Conservation (phyloP, 2,888 invertebrate species). For the Fragum whitleyi region DNA sequence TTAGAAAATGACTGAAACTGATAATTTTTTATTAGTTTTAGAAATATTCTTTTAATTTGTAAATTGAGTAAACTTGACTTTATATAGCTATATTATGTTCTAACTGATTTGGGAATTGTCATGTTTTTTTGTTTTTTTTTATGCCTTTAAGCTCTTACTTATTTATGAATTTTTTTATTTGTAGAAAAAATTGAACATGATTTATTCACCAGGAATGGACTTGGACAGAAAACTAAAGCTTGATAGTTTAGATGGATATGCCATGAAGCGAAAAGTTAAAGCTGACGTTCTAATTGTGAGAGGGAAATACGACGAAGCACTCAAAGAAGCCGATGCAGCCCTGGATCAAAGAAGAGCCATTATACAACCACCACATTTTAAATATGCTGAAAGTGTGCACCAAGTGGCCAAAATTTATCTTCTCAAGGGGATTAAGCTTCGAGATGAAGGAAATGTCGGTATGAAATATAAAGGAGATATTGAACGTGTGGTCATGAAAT, state of each 20-base stretch:
- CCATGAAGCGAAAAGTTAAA: slow-evolving; percentile 33
- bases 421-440: slow-evolving; percentile 39
- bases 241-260: slow-evolving; percentile 52
- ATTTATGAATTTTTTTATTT: no score
- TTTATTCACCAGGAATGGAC: slow-evolving; percentile 49
- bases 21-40: no score
- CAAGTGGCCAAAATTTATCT: slow-evolving; percentile 55
- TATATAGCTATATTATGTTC: no score
- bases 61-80: no score
- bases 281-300: slow-evolving; percentile 57
- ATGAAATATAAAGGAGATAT: no score
- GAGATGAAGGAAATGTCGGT: slow-evolving; percentile 42
- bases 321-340: slow-evolving; percentile 38
- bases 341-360: slow-evolving; percentile 45
- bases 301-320: slow-evolving; percentile 42
- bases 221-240: slow-evolving; percentile 52
- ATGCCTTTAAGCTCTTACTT: no score
- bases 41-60: no score
- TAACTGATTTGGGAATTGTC: no score
- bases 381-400: slow-evolving; percentile 56
- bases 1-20: no score
- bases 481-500: no score
- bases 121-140: no score
- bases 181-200: no score
- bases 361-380: slow-evolving; percentile 56